Evolutionary conservation across 64 coral and sea anemone genomes (phyloP).

Genomic region (Actinia tenebrosa): DNA sequence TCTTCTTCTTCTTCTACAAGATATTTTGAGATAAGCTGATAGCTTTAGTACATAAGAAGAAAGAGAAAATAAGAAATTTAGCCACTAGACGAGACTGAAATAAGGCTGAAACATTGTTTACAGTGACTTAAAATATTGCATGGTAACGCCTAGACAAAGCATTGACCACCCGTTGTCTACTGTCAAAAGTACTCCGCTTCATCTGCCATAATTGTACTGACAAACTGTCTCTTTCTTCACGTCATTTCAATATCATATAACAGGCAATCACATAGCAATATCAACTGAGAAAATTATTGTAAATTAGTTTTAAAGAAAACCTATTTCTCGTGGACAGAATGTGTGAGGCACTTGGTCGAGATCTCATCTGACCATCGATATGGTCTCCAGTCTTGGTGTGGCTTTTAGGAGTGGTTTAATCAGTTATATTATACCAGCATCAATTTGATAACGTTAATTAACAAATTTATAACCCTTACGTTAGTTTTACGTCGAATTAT

Average conservation of each 20-base stretch:
- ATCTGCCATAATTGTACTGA: neutral
- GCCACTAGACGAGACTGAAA: no score
- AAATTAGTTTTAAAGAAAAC: neutral
- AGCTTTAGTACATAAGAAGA: no score
- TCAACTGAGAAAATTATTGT: neutral
- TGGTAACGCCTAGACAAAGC: no score
- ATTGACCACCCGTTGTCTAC: no score
- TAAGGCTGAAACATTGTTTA: no score
- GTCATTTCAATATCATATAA: neutral
- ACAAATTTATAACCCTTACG: neutral
- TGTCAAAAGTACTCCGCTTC: no score
- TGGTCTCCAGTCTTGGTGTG: neutral
- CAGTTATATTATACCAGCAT: neutral
- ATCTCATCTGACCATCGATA: neutral
- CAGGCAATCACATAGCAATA: neutral
- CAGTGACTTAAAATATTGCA: no score
- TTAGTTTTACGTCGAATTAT: neutral
- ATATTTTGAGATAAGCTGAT: no score
- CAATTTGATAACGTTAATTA: neutral
- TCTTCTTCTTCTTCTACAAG: no score
- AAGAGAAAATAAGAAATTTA: no score
- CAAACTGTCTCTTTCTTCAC: neutral
- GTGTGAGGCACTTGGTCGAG: no score
- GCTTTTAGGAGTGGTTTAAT: neutral
- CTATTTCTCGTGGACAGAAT: neutral